Evolutionary conservation across 2,113 vertebrate genomes (phyloP).

Genomic region (Mugil cephalus): DNA sequence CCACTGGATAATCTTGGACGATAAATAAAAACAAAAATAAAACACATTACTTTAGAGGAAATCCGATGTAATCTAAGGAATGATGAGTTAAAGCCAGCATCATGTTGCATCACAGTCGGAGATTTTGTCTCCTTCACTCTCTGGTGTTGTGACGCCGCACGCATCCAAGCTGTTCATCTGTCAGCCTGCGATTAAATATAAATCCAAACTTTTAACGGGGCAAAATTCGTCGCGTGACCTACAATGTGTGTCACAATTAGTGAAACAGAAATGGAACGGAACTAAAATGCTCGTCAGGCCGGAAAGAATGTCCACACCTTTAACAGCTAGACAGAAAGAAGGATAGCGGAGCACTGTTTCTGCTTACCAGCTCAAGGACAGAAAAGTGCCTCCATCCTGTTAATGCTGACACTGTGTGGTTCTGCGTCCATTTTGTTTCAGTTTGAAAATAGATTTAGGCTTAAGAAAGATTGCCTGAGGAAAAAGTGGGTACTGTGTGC

Average conservation of each 20-base stretch:
- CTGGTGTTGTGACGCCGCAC: not conserved
- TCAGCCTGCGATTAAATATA: not conserved
- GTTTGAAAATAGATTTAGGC: constrained; percentile 42
- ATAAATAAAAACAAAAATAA: no score
- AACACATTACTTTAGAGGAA: no score
- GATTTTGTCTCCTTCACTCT: not conserved
- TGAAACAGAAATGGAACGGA: constrained; percentile 1
- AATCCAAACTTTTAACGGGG: not conserved
- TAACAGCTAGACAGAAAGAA: not conserved
- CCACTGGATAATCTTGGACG: no score
- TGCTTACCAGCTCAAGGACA: not conserved
- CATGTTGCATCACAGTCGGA: not conserved
- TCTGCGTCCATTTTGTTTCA: constrained; percentile 11
- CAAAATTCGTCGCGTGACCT: no score
- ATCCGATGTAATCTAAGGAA: not conserved
- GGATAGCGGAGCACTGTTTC: not conserved
- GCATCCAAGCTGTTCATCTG: not conserved
- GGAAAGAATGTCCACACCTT: not conserved
- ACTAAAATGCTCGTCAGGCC: not conserved
- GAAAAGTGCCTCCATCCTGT: constrained; percentile 5
- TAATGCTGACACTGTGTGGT: not conserved
- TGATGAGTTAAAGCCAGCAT: not conserved
- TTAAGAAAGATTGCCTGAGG: constrained; percentile 20
- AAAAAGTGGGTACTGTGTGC: constrained; percentile 2
- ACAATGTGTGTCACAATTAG: not conserved